Conservation (phyloP, 1,140 invertebrate species). For the Megathymus violae region DNA sequence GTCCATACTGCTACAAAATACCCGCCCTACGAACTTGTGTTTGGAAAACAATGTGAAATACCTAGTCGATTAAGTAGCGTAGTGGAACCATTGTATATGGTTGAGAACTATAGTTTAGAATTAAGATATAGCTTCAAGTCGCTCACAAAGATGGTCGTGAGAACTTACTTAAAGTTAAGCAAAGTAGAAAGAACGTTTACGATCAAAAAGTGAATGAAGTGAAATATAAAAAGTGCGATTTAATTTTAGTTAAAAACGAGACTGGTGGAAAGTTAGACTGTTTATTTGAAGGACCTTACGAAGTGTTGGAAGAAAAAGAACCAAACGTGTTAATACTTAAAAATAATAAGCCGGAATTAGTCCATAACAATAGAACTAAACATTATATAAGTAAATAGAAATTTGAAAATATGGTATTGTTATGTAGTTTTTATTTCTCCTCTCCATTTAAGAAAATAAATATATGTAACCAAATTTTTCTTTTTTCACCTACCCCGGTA, state of each 20-base stretch:
- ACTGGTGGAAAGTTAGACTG: constrained; percentile 15
- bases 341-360: neutral
- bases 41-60: constrained; percentile 3
- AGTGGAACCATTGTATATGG: constrained; percentile 32
- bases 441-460: too few species aligned
- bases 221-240: constrained; percentile 21
- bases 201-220: constrained; percentile 22
- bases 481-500: too few species aligned
- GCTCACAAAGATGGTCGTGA: constrained; percentile 22
- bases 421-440: too few species aligned
- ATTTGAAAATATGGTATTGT: too few species aligned
- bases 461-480: too few species aligned
- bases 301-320: too few species aligned
- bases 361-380: neutral
- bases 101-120: constrained; percentile 27
- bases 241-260: constrained; percentile 31
- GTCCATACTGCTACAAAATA: too few species aligned
- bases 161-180: constrained; percentile 27
- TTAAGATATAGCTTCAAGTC: constrained; percentile 32
- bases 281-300: constrained; percentile 26
- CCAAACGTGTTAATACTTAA: neutral
- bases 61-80: neutral
- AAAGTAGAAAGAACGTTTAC: constrained; percentile 15
- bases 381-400: too few species aligned
- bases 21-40: neutral